Evolutionary conservation across 2,113 vertebrate genomes (phyloP).

Genomic region (Notothenia rossii): DNA sequence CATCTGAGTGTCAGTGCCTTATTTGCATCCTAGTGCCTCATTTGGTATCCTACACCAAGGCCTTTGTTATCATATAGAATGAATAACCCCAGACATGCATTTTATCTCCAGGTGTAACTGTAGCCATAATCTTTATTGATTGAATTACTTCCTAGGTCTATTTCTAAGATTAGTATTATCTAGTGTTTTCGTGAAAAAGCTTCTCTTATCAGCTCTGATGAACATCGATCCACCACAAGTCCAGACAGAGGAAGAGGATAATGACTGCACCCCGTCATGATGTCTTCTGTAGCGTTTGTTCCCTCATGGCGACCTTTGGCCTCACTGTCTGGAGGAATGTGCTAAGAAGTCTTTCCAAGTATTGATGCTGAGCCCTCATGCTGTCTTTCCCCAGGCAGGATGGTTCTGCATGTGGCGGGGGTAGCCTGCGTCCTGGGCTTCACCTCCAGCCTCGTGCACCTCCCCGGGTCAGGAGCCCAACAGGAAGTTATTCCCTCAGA

Average conservation of each 20-base stretch:
- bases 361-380: not conserved
- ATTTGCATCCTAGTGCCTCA: not conserved
- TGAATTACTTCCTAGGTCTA: not conserved
- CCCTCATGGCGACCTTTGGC: not conserved
- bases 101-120: not conserved
- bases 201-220: not conserved
- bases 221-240: not conserved
- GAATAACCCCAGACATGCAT: not conserved
- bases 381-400: slow-evolving; percentile 50
- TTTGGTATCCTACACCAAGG: not conserved
- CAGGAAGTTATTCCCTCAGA: not conserved
- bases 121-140: not conserved
- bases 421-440: slow-evolving; percentile 79
- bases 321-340: slow-evolving; percentile 21
- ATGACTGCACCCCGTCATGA: slow-evolving; percentile 9
- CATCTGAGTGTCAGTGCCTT: too few relatives aligned
- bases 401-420: slow-evolving; percentile 80
- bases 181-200: not conserved
- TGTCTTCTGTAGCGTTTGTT: slow-evolving; percentile 9
- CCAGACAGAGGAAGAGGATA: slow-evolving; percentile 13
- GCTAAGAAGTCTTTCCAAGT: slow-evolving; percentile 9
- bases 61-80: not conserved
- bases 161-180: not conserved
- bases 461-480: rapidly evolving
- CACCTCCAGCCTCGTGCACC: slow-evolving; percentile 54